A percentile compares a stretch with the other conserved stretches of the same genome.
These are phyloP conservation scores for Crotalus tigris DNA, from an alignment of 2,113 vertebrate species.

Conservation along the genomic window DNA sequence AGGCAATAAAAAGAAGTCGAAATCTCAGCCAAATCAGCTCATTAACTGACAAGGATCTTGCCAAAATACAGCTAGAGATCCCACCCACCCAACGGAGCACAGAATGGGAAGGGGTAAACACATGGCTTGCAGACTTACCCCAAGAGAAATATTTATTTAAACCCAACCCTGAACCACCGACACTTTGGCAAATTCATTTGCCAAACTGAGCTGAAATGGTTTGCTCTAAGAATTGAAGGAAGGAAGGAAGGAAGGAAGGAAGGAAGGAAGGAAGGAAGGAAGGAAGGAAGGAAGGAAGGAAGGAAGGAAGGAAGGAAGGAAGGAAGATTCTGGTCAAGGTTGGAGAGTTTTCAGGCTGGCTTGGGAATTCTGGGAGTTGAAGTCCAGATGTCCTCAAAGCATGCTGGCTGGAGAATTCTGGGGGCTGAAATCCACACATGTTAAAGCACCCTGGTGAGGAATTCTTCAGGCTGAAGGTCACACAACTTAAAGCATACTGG, in stretches of 20 bases:
- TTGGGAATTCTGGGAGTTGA: no score
- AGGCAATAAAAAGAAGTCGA: not conserved
- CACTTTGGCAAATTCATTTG: not conserved
- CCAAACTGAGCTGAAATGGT: not conserved
- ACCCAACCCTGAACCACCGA: not conserved
- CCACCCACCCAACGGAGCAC: conserved; percentile 1
- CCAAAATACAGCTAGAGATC: conserved; percentile 7
- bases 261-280: not conserved
- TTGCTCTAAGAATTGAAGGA: not conserved
- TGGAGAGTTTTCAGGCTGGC: not conserved
- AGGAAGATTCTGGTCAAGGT: not conserved
- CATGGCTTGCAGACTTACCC: not conserved
- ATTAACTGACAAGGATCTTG: conserved; percentile 6
- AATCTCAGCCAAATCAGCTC: conserved; percentile 3
- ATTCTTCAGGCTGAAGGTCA: no score
- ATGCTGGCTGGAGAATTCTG: no score
- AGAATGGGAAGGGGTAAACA: not conserved
- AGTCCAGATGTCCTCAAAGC: no score
- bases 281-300: not conserved
- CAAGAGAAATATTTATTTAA: not conserved
- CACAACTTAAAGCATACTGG: no score
- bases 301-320: not conserved
- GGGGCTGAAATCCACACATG: no score
- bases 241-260: not conserved
- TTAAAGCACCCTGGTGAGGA: no score